Evolutionary conservation across 2,888 invertebrate species (phyloP), one percentile per base, ranked within the genome.

Genomic region (Amphipoea oculea): DNA sequence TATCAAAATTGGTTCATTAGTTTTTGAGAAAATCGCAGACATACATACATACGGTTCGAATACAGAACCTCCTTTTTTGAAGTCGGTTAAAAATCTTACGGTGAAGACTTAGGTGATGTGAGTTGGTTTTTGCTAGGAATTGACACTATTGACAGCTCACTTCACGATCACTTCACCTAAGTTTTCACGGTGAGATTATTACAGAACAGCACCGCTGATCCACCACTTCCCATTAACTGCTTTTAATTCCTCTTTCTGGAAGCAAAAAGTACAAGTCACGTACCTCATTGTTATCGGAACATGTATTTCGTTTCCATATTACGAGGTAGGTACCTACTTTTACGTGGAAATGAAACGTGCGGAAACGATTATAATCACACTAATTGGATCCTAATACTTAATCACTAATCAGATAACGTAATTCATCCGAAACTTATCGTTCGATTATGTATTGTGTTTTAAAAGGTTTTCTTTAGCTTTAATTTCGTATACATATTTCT

Each of bases 291-390:
- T 80, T 87, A 87, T 85, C 87, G 42, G 67, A 71, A 84, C 84
- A 84, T 87, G 84, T 80, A 75, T 77, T 86, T 66, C 40, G 73
- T 85, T 84, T 84, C 54, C 87, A 77, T 87, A 73, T 73, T 76
- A 45, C 45, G 45, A 45, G 45, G 45, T 45, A 60, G 40, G 45
- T 54, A 75, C n/a, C n/a, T n/a, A n/a, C 54, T 65, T 75, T 79
- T 79, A 57, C 71, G 20, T 66, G 71, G 73, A 86, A 78, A 73
- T 73, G 57, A 11, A 71, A 69, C 45, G 69, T 81, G 42, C 87
- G 89, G 85, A 89, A 89, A 76, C 23, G 89, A 88, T 84, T 65
- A 3, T 79, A 70, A 89, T 88, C 87, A 42, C 65, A 79, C 88
- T 85, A 89, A 89, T 86, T 86, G 81, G 73, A 83, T 75, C 71